A percentile compares a stretch with the other conserved stretches of the same genome.
These are phyloP conservation scores for Euura saliciscinereae DNA, from an alignment of 1,140 invertebrate genomes.

Conservation along the genomic window DNA sequence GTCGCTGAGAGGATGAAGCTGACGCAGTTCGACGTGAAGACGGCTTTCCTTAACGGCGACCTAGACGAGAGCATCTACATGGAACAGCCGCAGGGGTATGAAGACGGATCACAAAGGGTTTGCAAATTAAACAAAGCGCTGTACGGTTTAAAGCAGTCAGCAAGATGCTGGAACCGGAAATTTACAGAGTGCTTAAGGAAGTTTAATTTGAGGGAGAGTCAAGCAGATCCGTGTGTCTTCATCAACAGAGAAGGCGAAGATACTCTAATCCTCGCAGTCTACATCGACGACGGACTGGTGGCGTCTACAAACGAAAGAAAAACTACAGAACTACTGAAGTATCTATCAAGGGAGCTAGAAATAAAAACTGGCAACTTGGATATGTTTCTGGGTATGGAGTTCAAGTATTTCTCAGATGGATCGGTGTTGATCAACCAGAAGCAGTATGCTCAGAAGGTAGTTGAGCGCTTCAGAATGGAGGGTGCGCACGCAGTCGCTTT, in stretches of 20 bases:
- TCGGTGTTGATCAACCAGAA: conserved; percentile 15
- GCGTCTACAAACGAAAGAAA: conserved; percentile 25
- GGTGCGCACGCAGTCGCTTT: conserved; percentile 12
- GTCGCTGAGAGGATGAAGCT: conserved; percentile 17
- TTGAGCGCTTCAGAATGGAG: conserved; percentile 14
- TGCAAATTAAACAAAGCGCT: conserved; percentile 44
- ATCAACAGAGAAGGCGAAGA: conserved; percentile 19
- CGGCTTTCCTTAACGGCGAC: conserved; percentile 48
- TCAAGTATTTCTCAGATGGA: conserved; percentile 20
- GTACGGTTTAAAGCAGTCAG: conserved; percentile 55
- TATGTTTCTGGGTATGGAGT: conserved; percentile 41
- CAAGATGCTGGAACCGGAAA: conserved; percentile 46
- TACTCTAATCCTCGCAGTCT: conserved; percentile 47
- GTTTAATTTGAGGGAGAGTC: conserved; percentile 18
- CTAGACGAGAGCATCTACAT: conserved; percentile 45
- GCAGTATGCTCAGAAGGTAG: conserved; percentile 10
- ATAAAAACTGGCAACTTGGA: conserved; percentile 15
- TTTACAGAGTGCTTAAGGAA: conserved; percentile 22
- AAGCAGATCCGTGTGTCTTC: conserved; percentile 26
- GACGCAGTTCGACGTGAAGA: conserved; percentile 45
- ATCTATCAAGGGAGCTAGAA: conserved; percentile 17
- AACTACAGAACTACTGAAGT: conserved; percentile 29
- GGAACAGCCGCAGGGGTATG: conserved; percentile 45
- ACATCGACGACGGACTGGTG: conserved; percentile 59
- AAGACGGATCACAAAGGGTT: conserved; percentile 27